phyloP scores from a whole-genome alignment of 1,140 invertebrate species.

The Harlomillsia oculata region DNA sequence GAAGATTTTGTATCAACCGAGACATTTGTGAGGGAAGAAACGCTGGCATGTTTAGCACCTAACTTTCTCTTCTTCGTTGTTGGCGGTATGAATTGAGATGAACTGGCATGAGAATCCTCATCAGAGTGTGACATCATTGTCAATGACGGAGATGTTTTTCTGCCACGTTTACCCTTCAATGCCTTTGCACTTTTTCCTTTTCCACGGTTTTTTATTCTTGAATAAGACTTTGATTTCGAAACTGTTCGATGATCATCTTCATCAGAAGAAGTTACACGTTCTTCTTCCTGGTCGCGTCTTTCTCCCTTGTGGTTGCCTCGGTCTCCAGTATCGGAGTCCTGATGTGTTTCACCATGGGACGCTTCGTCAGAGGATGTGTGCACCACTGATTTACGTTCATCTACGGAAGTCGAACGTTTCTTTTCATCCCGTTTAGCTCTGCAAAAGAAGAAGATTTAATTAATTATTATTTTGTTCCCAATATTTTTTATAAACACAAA shows the following conservation, averaged over 20 bases:
- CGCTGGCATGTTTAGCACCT: slow-evolving; percentile 6
- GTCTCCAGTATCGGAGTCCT: slow-evolving; percentile 24
- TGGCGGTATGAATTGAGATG: slow-evolving; percentile 14
- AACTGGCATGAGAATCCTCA: slow-evolving; percentile 26
- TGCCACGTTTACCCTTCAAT: no score
- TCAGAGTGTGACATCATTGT: slow-evolving; percentile 28
- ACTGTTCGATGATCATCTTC: no score
- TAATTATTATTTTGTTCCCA: background rate
- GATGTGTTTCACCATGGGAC: slow-evolving; percentile 5
- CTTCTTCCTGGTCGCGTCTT: slow-evolving; percentile 6
- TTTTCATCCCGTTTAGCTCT: slow-evolving; percentile 72
- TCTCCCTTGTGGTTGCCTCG: slow-evolving; percentile 3
- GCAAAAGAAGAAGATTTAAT: slow-evolving; percentile 6
- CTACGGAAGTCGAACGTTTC: slow-evolving; percentile 74
- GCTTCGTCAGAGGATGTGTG: slow-evolving; percentile 27
- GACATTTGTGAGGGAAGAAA: slow-evolving; percentile 2
- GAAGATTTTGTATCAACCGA: slow-evolving; percentile 23
- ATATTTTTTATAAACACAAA: no score
- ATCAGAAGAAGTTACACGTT: slow-evolving; percentile 13
- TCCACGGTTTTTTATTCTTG: no score
- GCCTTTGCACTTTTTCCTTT: no score
- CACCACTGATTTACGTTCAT: slow-evolving; percentile 48
- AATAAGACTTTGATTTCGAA: no score
- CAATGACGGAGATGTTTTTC: slow-evolving; percentile 20
- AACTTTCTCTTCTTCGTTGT: slow-evolving; percentile 35